phyloP scores from a whole-genome alignment of 2,888 invertebrate genomes.

The Cataglyphis altisquamis region DNA sequence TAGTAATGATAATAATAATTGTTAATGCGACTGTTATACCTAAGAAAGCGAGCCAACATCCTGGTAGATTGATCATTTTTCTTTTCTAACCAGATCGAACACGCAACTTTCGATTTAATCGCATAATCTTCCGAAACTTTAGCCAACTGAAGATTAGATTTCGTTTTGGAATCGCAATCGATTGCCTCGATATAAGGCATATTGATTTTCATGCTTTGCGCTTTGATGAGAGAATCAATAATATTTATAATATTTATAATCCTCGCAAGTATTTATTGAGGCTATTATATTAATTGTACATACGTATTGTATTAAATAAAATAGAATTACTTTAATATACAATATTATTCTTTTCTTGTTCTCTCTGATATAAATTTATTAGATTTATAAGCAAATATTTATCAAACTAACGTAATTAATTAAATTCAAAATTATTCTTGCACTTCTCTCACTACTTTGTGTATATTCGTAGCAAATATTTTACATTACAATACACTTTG shows the following conservation, averaged over 20 bases:
- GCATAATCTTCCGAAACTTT: constrained; percentile 61
- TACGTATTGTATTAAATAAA: neutral
- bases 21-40: constrained; percentile 66
- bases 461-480: neutral
- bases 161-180: neutral
- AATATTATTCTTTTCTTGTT: neutral
- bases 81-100: constrained; percentile 72
- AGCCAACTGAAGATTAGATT: constrained; percentile 35
- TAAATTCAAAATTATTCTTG: neutral
- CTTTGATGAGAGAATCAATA: constrained; percentile 14
- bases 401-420: neutral
- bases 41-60: constrained; percentile 75
- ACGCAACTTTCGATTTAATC: constrained; percentile 69
- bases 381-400: neutral
- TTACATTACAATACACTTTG: neutral
- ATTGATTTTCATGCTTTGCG: constrained; percentile 23
- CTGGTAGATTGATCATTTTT: constrained; percentile 58
- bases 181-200: constrained; percentile 58
- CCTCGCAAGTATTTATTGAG: neutral
- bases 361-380: neutral
- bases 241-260: constrained; percentile 16
- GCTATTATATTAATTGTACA: neutral
- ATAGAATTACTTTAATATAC: neutral
- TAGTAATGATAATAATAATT: constrained; percentile 42
- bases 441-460: neutral